phyloP scores from a whole-genome alignment of 2,113 vertebrate genomes.

The Gopherus flavomarginatus region DNA sequence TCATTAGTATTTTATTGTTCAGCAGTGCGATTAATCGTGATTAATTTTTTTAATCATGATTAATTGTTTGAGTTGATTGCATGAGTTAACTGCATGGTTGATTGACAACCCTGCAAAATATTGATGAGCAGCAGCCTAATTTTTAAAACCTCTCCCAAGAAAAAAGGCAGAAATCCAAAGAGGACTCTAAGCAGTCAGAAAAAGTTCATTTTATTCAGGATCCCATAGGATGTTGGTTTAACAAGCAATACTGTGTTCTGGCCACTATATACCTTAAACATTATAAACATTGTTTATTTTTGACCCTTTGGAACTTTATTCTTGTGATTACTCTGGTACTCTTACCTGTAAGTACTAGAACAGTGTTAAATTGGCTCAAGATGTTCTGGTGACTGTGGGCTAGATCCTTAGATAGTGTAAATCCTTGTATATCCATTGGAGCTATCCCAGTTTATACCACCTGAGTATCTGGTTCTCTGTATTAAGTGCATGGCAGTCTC shows the following conservation, averaged over 20 bases:
- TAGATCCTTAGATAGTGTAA: not conserved
- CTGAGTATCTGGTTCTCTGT: not conserved
- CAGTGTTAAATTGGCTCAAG: not conserved
- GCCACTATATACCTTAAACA: not conserved
- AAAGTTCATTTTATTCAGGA: constrained; percentile 14
- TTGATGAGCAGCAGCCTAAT: not conserved
- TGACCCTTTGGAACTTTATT: constrained; percentile 41
- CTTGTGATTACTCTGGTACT: constrained; percentile 47
- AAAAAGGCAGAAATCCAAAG: constrained; percentile 31
- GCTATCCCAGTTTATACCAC: fast-evolving
- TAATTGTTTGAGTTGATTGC: too few species aligned
- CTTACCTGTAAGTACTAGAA: constrained; percentile 5
- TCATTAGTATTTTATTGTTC: too few species aligned
- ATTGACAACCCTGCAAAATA: not conserved
- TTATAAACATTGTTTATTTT: constrained; percentile 48
- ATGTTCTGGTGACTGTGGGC: not conserved
- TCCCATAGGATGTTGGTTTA: not conserved
- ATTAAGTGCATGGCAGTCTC: fast-evolving
- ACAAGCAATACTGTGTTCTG: constrained; percentile 30
- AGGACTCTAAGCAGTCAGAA: constrained; percentile 20
- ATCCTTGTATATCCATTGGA: fast-evolving
- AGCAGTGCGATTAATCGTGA: too few species aligned
- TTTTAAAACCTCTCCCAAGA: constrained; percentile 9
- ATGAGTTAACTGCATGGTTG: too few species aligned
- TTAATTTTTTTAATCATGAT: too few species aligned